A percentile compares a stretch with the other conserved stretches of the same genome.
Evolutionary conservation across 2,888 invertebrate species (phyloP).

Genomic region (Cheilosia urbana): DNA sequence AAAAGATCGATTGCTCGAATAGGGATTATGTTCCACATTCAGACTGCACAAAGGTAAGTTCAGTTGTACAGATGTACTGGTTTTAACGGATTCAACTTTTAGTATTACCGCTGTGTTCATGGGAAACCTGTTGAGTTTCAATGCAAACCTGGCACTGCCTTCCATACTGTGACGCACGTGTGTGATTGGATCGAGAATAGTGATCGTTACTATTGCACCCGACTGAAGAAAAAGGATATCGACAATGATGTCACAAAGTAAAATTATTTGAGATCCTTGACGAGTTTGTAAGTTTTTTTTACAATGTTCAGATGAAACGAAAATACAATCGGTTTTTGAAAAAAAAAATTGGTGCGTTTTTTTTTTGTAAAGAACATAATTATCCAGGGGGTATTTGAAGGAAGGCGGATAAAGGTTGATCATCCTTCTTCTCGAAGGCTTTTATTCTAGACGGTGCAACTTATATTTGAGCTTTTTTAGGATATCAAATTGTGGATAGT

Average conservation of each 20-base stretch:
- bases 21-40: slow-evolving; percentile 86
- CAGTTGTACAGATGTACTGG: not conserved
- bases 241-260: slow-evolving; percentile 76
- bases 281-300: slow-evolving; percentile 7
- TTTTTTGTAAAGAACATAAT: no score
- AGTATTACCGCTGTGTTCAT: slow-evolving; percentile 95
- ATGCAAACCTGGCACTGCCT: slow-evolving; percentile 90
- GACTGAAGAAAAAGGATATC: slow-evolving; percentile 76
- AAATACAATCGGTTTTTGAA: not conserved
- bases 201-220: slow-evolving; percentile 85
- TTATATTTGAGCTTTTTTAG: no score
- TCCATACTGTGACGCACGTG: slow-evolving; percentile 88
- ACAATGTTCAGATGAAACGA: slow-evolving; percentile 16
- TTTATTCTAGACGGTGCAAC: no score
- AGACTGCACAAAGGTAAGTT: slow-evolving; percentile 86
- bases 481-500: no score
- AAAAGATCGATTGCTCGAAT: slow-evolving; percentile 84
- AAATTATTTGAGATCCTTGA: not conserved
- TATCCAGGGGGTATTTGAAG: no score
- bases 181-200: slow-evolving; percentile 93
- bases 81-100: slow-evolving; percentile 76
- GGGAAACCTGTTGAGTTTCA: slow-evolving; percentile 89
- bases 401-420: no score
- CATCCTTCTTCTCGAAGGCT: no score
- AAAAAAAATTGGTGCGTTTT: not conserved